Percentiles rank a stretch among this genome's conserved stretches.
Conservation (phyloP, 2,797 vertebrate genomes). For the Lates japonicus region DNA sequence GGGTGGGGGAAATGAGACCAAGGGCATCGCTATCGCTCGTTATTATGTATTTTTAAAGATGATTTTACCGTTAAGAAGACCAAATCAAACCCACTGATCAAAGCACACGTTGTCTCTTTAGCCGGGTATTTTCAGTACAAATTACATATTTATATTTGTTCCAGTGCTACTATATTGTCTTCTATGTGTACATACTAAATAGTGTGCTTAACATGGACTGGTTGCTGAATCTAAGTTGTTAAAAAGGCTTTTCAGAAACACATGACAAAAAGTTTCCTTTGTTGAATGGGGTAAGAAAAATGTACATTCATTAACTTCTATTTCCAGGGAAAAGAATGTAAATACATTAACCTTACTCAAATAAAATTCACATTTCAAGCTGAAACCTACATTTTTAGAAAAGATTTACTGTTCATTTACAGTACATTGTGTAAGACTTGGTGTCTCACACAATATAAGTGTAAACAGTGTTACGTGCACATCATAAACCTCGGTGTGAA, state of each 20-base stretch:
- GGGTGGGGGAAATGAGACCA: conserved; percentile 25
- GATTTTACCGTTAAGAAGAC: conserved; percentile 27
- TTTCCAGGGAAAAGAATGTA: conserved; percentile 1
- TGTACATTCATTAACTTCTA: neutral
- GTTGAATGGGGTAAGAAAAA: neutral
- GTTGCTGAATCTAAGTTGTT: neutral
- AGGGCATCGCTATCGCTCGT: conserved; percentile 5
- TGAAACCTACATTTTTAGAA: conserved; percentile 33
- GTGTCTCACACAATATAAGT: conserved; percentile 12
- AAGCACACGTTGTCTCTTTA: conserved; percentile 15
- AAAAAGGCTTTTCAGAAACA: neutral
- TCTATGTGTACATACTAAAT: neutral
- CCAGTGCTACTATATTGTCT: neutral
- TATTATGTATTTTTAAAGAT: conserved; percentile 35
- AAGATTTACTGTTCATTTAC: neutral
- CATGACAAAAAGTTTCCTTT: neutral
- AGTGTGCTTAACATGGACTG: neutral
- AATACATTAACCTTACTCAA: conserved; percentile 17
- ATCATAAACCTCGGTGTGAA: conserved; percentile 39
- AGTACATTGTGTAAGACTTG: too few species aligned
- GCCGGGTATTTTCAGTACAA: conserved; percentile 18
- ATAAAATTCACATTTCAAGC: conserved; percentile 16
- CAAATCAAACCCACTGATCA: neutral
- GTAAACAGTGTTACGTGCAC: conserved; percentile 2
- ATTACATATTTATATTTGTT: neutral